Evolutionary conservation across 64 coral and sea anemone genomes (phyloP).

Genomic region (Montipora foliosa): DNA sequence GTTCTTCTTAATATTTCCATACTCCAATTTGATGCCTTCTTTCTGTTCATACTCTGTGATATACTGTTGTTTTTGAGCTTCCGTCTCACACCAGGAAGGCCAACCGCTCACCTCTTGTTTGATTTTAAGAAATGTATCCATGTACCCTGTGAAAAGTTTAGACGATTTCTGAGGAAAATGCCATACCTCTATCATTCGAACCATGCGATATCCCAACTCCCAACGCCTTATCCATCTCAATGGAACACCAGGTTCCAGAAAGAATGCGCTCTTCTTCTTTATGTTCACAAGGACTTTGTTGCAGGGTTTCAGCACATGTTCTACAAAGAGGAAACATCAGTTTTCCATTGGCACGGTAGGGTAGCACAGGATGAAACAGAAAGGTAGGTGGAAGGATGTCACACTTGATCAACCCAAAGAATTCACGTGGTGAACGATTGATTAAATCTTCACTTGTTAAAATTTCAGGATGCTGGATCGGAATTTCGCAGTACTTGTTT

Average conservation of each 20-base stretch:
- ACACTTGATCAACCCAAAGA: slow-evolving; percentile 36
- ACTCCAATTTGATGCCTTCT: no score
- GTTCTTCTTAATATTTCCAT: no score
- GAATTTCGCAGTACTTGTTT: neutral
- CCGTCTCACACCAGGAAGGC: neutral
- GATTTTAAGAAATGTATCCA: slow-evolving; percentile 27
- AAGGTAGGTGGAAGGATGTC: slow-evolving; percentile 20
- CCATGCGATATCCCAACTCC: slow-evolving; percentile 2
- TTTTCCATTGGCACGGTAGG: neutral
- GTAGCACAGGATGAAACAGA: slow-evolving; percentile 43
- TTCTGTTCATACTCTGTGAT: neutral
- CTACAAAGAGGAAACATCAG: slow-evolving; percentile 40
- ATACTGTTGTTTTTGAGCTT: slow-evolving; percentile 15
- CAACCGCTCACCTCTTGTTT: slow-evolving; percentile 48
- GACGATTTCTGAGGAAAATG: slow-evolving; percentile 28
- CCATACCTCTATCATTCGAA: slow-evolving; percentile 46
- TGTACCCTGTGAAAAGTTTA: slow-evolving; percentile 18
- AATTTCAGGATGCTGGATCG: slow-evolving; percentile 14
- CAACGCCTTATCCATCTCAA: no score
- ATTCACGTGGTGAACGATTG: neutral
- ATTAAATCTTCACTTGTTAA: neutral
- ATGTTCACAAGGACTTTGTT: no score
- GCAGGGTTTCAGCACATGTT: neutral
- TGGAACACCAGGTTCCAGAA: no score
- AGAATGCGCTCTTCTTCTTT: no score